Base-by-base conservation (phyloP, 2,113 vertebrate species). In the Peromyscus polionotus region DNA sequence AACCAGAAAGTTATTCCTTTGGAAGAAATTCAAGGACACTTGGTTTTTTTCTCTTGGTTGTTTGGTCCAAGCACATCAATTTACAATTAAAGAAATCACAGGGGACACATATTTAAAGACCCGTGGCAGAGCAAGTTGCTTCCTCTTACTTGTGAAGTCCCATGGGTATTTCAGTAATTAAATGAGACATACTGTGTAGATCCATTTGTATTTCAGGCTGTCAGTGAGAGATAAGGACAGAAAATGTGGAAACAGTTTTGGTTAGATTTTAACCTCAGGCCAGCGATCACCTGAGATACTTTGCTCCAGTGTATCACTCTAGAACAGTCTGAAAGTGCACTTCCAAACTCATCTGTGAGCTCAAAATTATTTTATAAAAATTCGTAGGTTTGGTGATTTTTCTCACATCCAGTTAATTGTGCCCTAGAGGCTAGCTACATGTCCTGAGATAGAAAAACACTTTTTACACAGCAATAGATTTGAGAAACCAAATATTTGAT, bases 11-110 rank as follows among this genome's bases (percentile, higher is more conserved):
- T 79, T 54, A 57, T 65, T 45, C 4, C 54, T 86, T 65, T 57
- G 45, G 73, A 96, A 75, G 36, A 79, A 90, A 95, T 67, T 45
- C 17, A 76, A 61, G 45, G 92, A 45, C 54, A 48, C 20, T 86
- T 45, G 54, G 42, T 28, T 68, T 86, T 68, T 68, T 94, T 45
- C 14, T 61, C 73, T 84, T 73, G 36, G 14, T 65, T 61, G 33
- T 76, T 79, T 59, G 63, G 5, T 59, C 63, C 36, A 80, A 81
- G 86, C 10, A 45, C 17, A 72, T 79, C 6, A 90, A 93, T 79
- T 85, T 80, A 57, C 4, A 84, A 67, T 54, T 73, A 45, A 65
- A 45, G 22, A 57, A 85, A 75, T 48, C 17, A 20, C 31, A 19
- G 0, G 13, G 10, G 26, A 13, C 13, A 54, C 20, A 39, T 33